phyloP scores from a whole-genome alignment of 2,113 vertebrate genomes.

The Aegotheles bennettii region DNA sequence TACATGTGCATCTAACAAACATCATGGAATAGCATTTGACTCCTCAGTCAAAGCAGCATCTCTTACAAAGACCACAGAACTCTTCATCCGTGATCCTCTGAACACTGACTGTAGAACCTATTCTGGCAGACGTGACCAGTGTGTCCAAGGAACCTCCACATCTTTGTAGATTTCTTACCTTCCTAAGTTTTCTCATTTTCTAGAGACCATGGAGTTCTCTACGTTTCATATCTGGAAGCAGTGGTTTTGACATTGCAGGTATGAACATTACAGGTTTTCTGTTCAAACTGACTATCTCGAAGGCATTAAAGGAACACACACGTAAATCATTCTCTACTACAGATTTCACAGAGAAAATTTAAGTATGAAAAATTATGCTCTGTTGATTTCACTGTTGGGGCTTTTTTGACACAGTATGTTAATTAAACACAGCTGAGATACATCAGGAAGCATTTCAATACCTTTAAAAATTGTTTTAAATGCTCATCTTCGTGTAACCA shows the following conservation, averaged over 20 bases:
- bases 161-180: not conserved
- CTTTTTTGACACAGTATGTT: not conserved
- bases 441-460: constrained; percentile 41
- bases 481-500: constrained; percentile 90
- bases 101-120: rapidly evolving
- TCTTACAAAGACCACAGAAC: not conserved
- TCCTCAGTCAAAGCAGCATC: not conserved
- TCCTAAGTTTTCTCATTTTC: not conserved
- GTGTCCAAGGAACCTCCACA: not conserved
- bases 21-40: not conserved
- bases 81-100: rapidly evolving
- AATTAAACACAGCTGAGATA: not conserved
- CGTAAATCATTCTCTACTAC: not conserved
- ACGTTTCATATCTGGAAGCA: not conserved
- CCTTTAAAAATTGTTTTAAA: constrained; percentile 93
- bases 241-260: not conserved
- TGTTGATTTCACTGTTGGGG: not conserved
- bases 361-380: not conserved
- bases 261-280: not conserved
- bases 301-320: not conserved
- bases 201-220: rapidly evolving
- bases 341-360: not conserved
- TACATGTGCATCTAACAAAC: not conserved
- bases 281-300: not conserved
- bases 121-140: not conserved